Evolutionary conservation across 64 coral and sea anemone genomes (phyloP), one percentile per base, ranked within the genome.

Genomic region (Pachyseris speciosa): DNA sequence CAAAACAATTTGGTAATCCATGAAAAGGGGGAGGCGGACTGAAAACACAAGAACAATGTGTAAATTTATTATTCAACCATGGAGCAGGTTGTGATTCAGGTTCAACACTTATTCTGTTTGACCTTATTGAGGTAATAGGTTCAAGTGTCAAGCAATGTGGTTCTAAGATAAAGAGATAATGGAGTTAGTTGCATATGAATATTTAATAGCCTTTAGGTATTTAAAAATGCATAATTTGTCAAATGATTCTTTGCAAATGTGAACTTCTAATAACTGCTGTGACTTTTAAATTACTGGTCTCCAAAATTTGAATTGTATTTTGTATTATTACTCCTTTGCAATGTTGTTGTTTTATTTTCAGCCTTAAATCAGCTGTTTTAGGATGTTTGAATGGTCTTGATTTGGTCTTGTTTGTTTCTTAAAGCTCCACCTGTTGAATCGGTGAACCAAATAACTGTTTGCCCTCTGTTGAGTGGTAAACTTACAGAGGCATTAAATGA

Each of bases 401-500:
- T 22, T 73, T 28, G 5, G 31, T 34, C 22, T 39, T 40, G 36
- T 71, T 40, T 71, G 36, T 37, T 4, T 9, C 5, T 7, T 38
- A 39, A 38, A 34, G 19, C 33, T 71, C 67, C 53, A 81, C 77
- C 77, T 81, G 77, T 37, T 39, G 26, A 81, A 63, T 19, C 16
- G 59, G 48, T 80, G 75, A 80, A 80, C 50, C 50, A 59, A 37
- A 58, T 36, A 80, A 30, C 16, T 11, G 13, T 57, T 80, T 80
- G 26, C 17, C 25, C 37, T 25, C 57, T 4, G 8, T n/a, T 12
- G 50, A 63, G 20, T 61, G 77, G 51, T 11, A 5, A 61, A 39
- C 53, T 81, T 61, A 81, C 16, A 40, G 33, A 19, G n/a, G 77
- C 36, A 8, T 81, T 51, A 81, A 81, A 81, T 81, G 6, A 81